Evolutionary conservation across 1,140 invertebrate genomes (phyloP).

Genomic region (Drosophila virilis): DNA sequence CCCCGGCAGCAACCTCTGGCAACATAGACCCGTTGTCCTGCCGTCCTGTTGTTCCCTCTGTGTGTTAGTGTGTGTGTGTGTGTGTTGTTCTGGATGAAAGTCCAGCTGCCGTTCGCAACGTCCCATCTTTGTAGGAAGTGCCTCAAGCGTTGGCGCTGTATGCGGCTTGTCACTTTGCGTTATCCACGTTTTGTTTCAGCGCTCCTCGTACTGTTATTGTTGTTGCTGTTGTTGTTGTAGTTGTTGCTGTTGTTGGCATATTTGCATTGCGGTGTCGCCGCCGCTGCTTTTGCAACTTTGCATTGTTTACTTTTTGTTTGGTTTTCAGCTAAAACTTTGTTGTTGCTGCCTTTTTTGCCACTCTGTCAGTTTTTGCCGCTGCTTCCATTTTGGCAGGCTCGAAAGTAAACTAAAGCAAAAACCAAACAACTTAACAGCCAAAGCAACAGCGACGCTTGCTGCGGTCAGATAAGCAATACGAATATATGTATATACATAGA

Average conservation of each 20-base stretch:
- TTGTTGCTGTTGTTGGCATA: constrained; percentile 63
- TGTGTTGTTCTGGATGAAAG: constrained; percentile 41
- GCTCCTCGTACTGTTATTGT: constrained; percentile 11
- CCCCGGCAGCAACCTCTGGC: constrained; percentile 6
- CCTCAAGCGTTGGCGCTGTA: constrained; percentile 56
- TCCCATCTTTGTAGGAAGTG: constrained; percentile 49
- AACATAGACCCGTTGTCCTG: not conserved
- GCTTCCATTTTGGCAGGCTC: constrained; percentile 50
- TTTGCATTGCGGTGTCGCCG: constrained; percentile 73
- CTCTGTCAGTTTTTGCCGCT: constrained; percentile 43
- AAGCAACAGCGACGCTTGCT: constrained; percentile 50
- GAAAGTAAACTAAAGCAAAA: constrained; percentile 58
- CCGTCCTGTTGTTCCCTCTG: constrained; percentile 20
- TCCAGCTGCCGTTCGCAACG: constrained; percentile 38
- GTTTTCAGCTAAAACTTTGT: constrained; percentile 56
- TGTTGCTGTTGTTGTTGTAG: constrained; percentile 37
- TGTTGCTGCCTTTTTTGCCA: constrained; percentile 40
- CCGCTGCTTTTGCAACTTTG: constrained; percentile 47
- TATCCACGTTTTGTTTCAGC: constrained; percentile 54
- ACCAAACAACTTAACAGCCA: constrained; percentile 59
- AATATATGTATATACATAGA: constrained; percentile 15
- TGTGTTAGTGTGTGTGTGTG: not conserved
- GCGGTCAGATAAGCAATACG: constrained; percentile 54
- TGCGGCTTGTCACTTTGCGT: constrained; percentile 62
- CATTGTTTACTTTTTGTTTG: constrained; percentile 73